Percentiles rank a stretch among this genome's conserved stretches.
phyloP scores from a whole-genome alignment of 2,797 vertebrate genomes.

The Gymnoscopelus microlampas region DNA sequence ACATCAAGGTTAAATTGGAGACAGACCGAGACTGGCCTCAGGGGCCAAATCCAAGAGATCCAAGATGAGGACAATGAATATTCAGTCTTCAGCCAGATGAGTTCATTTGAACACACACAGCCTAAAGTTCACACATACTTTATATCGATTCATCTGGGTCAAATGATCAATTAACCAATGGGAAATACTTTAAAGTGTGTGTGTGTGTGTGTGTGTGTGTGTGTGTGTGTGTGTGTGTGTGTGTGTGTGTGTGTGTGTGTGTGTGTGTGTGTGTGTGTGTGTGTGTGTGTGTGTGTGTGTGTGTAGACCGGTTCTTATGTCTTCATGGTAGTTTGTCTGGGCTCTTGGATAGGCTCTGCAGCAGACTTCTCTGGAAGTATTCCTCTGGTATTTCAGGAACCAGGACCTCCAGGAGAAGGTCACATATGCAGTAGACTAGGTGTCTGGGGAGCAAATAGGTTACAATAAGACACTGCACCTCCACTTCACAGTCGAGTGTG shows the following conservation, averaged over 20 bases:
- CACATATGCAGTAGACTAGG: conserved; percentile 90
- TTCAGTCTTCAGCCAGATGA: conserved; percentile 11
- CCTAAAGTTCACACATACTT: background rate
- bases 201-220: background rate
- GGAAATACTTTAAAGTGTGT: too few species aligned
- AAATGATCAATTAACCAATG: background rate
- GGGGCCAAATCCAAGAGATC: conserved; percentile 16
- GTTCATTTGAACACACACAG: conserved; percentile 16
- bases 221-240: background rate
- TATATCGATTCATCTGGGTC: background rate
- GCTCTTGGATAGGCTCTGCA: conserved; percentile 74
- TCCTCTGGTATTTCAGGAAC: conserved; percentile 82
- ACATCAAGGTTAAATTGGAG: conserved; percentile 45
- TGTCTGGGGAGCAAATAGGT: conserved; percentile 78
- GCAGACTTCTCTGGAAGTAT: conserved; percentile 77
- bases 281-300: background rate
- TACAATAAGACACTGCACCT: too few species aligned
- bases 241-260: background rate
- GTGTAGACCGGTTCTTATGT: background rate
- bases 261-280: background rate
- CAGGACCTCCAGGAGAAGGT: conserved; percentile 90
- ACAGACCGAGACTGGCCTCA: conserved; percentile 26
- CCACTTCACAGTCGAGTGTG: too few species aligned
- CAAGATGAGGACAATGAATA: conserved; percentile 11
- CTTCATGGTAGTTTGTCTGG: conserved; percentile 64